These are phyloP conservation scores for Nematolebias whitei DNA, from an alignment of 2,113 vertebrate species.

Conservation along the genomic window DNA sequence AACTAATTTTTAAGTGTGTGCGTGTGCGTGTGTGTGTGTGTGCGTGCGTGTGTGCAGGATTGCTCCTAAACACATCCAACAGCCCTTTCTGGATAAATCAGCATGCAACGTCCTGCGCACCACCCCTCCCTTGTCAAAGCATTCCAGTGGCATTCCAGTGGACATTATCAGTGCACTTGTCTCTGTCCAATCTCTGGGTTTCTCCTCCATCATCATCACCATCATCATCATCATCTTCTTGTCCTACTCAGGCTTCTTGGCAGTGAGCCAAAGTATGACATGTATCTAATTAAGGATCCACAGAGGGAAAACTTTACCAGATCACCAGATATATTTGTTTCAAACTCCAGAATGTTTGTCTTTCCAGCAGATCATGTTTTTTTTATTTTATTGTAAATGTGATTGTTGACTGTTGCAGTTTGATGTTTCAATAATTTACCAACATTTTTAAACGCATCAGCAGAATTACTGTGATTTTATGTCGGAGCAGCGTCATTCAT, in stretches of 20 bases:
- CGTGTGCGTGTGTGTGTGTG: not conserved
- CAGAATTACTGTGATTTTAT: not conserved
- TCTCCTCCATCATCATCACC: conserved; percentile 49
- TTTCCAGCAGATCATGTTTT: too few species aligned
- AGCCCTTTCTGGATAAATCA: conserved; percentile 41
- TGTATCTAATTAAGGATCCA: not conserved
- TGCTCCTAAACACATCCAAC: conserved; percentile 20
- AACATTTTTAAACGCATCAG: not conserved
- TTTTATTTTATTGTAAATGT: too few species aligned
- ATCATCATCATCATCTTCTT: conserved; percentile 37
- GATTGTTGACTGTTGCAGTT: too few species aligned
- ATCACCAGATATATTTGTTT: too few species aligned
- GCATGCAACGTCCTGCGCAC: conserved; percentile 62
- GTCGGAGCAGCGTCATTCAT: not conserved
- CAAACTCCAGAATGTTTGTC: too few species aligned
- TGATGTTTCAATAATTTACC: not conserved
- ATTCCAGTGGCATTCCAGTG: conserved; percentile 58
- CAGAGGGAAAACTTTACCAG: too few species aligned
- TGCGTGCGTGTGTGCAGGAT: not conserved
- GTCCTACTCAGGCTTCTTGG: conserved; percentile 8
- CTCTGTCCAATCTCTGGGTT: conserved; percentile 35
- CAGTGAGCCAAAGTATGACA: conserved; percentile 30
- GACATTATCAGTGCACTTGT: conserved; percentile 37
- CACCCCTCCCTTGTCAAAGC: conserved; percentile 46
- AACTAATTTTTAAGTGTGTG: too few species aligned